Percentiles rank a stretch among this genome's conserved stretches.
Conservation (phyloP, 2,888 invertebrate species). For the Andrena trimmerana region DNA sequence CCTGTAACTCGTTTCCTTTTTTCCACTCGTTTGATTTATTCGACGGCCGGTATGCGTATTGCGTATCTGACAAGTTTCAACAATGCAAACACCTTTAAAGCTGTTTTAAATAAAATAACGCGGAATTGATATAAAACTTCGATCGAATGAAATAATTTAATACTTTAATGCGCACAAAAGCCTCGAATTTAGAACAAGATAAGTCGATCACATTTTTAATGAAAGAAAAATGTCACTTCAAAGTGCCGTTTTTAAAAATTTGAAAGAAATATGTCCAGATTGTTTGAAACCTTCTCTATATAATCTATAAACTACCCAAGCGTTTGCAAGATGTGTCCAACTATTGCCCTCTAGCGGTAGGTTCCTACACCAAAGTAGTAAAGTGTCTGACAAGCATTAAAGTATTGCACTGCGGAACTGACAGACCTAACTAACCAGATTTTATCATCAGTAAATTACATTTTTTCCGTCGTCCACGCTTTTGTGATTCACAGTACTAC, state of each 20-base stretch:
- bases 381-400: too few relatives aligned
- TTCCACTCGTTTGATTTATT: constrained; percentile 34
- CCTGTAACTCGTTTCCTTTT: constrained; percentile 7
- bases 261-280: too few relatives aligned
- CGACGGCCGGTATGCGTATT: constrained; percentile 22
- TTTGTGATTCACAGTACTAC: not conserved
- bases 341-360: too few relatives aligned
- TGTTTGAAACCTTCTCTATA: too few relatives aligned
- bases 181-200: not conserved
- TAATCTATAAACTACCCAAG: too few relatives aligned
- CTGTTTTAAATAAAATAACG: not conserved
- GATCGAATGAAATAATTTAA: not conserved
- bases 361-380: too few relatives aligned
- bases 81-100: not conserved
- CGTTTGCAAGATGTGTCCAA: too few relatives aligned
- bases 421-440: too few relatives aligned
- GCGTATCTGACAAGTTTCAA: constrained; percentile 25
- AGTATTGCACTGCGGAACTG: too few relatives aligned
- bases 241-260: too few relatives aligned
- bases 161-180: not conserved
- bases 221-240: not conserved
- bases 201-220: not conserved
- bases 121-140: not conserved
- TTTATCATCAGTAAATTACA: not conserved
- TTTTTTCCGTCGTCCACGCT: not conserved